Percentiles rank a stretch among this genome's conserved stretches.
Conservation (phyloP, 2,888 invertebrate species). For the Lamellibrachia satsuma region DNA sequence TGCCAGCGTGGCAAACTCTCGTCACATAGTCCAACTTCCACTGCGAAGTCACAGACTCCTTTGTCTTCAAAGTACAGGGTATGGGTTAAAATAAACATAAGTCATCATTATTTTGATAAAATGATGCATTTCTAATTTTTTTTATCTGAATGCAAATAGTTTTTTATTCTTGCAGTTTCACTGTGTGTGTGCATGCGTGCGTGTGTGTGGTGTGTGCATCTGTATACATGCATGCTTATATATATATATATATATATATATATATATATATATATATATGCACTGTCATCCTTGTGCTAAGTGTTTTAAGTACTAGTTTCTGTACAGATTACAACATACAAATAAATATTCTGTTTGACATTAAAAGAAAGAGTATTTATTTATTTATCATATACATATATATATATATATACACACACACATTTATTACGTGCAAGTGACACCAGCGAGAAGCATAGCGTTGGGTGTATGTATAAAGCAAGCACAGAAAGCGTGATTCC, state of each 20-base stretch:
- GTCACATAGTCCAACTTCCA: constrained; percentile 70
- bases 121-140: neutral
- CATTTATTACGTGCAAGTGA: neutral
- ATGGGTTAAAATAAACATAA: neutral
- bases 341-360: neutral
- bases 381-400: neutral
- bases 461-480: neutral
- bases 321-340: neutral
- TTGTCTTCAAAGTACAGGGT: neutral
- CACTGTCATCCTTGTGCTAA: neutral
- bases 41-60: neutral
- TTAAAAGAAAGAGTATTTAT: neutral
- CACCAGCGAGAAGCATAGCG: neutral
- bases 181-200: neutral
- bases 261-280: neutral
- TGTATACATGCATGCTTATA: neutral
- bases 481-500: constrained; percentile 6
- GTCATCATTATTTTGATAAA: neutral
- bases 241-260: neutral
- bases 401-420: neutral
- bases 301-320: neutral
- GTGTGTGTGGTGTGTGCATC: neutral
- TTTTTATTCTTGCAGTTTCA: neutral
- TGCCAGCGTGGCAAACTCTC: constrained; percentile 78
- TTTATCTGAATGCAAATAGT: neutral